Evolutionary conservation across 2,888 invertebrate genomes (phyloP).

Genomic region (Melangyna quadrimaculata): DNA sequence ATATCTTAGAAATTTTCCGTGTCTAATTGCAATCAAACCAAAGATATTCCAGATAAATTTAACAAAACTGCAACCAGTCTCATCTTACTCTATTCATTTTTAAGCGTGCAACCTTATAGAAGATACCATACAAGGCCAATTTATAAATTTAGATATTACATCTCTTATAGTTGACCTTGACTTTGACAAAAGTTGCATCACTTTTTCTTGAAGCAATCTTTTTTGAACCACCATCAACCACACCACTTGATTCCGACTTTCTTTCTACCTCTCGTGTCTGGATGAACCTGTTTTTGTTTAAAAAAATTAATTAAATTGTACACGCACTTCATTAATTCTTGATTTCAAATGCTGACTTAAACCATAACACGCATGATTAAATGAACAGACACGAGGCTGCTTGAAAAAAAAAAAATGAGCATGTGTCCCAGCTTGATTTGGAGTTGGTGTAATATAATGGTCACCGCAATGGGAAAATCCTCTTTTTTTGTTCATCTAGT

Average conservation of each 20-base stretch:
- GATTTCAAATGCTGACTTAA: too few species aligned
- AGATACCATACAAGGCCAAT: not conserved
- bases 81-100: not conserved
- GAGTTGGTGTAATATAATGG: not conserved
- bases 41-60: not conserved
- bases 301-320: not conserved
- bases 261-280: conserved; percentile 29
- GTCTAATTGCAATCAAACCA: not conserved
- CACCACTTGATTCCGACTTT: conserved; percentile 3
- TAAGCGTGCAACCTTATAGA: not conserved
- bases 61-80: not conserved
- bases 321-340: too few species aligned
- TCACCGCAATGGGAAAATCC: conserved; percentile 7
- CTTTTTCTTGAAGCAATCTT: not conserved
- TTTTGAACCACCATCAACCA: too few species aligned
- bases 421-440: conserved; percentile 5
- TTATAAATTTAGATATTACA: not conserved
- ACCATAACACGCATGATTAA: not conserved
- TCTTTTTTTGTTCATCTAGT: conserved; percentile 3
- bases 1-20: not conserved
- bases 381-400: not conserved
- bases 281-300: conserved; percentile 26
- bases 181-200: conserved; percentile 9
- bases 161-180: not conserved
- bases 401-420: not conserved